Evolutionary conservation across 2,888 invertebrate species (phyloP), one percentile per base, ranked within the genome.

Genomic region (Merodon equestris): DNA sequence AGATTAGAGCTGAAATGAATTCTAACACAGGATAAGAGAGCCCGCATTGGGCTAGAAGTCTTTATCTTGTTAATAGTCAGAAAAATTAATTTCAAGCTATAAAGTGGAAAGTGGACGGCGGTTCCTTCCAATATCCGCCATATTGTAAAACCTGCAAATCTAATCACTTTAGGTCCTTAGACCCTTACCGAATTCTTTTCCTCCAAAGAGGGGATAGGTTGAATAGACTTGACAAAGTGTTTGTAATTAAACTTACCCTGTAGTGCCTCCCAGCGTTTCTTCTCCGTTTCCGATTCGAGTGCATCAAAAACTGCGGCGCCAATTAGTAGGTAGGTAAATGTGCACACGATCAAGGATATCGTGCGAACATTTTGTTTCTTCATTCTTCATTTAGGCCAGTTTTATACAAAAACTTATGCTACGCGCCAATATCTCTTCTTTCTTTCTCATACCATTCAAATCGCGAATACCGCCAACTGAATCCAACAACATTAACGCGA

Each of bases 311-410:
- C 97, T 84, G 99, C 99, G 83, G 99, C 99, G 89, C 99, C 99
- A 84, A 99, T 95, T 86, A 99, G 93, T 90, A 99, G 93, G 91
- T 99, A 99, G 87, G 99, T 99, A 92, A 99, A 97, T 90, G 99
- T 99, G 93, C 98, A 98, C 92, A 99, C 98, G 92, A 99, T 99
- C 91, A 99, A 94, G 88, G 98, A 98, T 92, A 99, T 93, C 91
- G 99, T 99, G 92, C 99, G 97, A 90, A 99, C 98, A 95, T 99
- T 99, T 95, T 99, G 99, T 93, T 98, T 98, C 96, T 99, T 99
- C 99, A 99, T 99, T 92, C 93, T 93, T 89, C 89, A 89, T 92
- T 92, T 92, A 87, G 87, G 86, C 88, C 86, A 87, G 85, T 83
- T 85, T 84, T 83, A 83, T 85, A 61, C 73, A 56, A 53, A 70